A percentile compares a stretch with the other conserved stretches of the same genome.
Conservation (phyloP, 2,797 vertebrate species). For the Sebastes dallii region DNA sequence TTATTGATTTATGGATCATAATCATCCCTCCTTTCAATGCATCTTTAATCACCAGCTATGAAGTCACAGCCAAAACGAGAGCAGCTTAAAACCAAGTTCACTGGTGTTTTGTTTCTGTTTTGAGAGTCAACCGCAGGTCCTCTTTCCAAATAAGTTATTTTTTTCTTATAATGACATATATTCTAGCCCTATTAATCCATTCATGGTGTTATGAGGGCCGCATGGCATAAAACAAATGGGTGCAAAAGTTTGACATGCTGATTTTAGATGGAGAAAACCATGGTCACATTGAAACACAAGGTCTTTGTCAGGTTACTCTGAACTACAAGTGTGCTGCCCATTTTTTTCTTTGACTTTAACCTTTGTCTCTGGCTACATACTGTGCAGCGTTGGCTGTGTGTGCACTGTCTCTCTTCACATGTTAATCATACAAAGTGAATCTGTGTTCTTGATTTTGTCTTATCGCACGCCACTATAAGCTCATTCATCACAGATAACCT, state of each 20-base stretch:
- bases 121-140: constrained; percentile 26
- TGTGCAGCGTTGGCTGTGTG: background rate
- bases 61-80: constrained; percentile 51
- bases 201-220: background rate
- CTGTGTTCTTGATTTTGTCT: constrained; percentile 18
- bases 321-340: background rate
- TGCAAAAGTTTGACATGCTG: background rate
- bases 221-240: background rate
- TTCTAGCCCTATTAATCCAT: background rate
- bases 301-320: background rate
- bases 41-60: constrained; percentile 71
- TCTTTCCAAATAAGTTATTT: constrained; percentile 9
- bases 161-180: background rate
- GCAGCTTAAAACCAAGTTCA: constrained; percentile 21
- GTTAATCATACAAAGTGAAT: constrained; percentile 12
- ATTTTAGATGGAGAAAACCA: background rate
- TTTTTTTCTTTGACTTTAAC: background rate
- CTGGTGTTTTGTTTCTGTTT: constrained; percentile 5
- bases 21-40: constrained; percentile 72
- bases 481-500: constrained; percentile 37
- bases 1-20: constrained; percentile 80
- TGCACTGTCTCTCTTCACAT: background rate
- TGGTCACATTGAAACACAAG: background rate
- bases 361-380: background rate
- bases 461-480: background rate